These are phyloP conservation scores for Pituophis catenifer DNA, from an alignment of 2,113 vertebrate species.

Conservation along the genomic window DNA sequence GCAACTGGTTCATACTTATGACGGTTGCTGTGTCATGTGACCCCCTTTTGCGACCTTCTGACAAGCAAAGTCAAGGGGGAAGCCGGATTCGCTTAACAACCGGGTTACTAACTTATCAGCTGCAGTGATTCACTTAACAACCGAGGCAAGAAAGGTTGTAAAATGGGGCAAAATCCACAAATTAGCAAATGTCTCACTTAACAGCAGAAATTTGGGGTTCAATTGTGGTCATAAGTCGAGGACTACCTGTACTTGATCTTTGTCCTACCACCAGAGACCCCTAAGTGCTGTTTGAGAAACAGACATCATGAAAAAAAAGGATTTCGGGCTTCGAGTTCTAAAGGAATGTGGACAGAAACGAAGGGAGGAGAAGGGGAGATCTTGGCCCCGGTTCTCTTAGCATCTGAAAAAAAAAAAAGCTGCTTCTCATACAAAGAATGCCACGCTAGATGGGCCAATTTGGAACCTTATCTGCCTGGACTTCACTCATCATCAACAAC, in stretches of 20 bases:
- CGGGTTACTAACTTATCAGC: too few relatives aligned
- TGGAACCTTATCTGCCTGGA: neutral
- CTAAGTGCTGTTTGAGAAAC: neutral
- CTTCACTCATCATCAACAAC: neutral
- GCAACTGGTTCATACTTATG: too few relatives aligned
- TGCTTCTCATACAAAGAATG: neutral
- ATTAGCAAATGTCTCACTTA: too few relatives aligned
- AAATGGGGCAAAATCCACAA: too few relatives aligned
- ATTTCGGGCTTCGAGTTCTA: neutral
- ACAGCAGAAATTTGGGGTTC: neutral
- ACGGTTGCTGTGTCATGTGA: too few relatives aligned
- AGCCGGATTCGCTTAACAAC: too few relatives aligned
- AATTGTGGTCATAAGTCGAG: neutral
- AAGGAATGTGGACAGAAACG: neutral
- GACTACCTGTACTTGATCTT: neutral
- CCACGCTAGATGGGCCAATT: neutral
- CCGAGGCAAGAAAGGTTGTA: too few relatives aligned
- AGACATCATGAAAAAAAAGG: neutral
- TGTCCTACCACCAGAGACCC: neutral
- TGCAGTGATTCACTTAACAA: too few relatives aligned
- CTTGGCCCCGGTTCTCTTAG: neutral
- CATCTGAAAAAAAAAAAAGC: neutral
- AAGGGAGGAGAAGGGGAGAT: neutral
- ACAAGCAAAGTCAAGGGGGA: too few relatives aligned
- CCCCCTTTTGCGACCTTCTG: too few relatives aligned